Evolutionary conservation across 2,888 invertebrate genomes (phyloP).

Genomic region (Oscheius sp.): DNA sequence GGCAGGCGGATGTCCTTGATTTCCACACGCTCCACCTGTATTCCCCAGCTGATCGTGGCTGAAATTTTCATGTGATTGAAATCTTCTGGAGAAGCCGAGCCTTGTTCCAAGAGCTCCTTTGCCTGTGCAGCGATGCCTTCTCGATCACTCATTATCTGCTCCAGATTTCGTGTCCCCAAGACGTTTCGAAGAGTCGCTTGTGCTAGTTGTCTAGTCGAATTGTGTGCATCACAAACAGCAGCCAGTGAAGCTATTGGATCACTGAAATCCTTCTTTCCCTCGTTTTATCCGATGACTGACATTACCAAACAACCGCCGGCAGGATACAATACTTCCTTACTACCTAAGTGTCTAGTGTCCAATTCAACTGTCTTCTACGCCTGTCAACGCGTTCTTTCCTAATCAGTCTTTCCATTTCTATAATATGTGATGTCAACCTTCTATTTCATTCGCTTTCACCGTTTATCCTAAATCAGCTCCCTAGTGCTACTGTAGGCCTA

Average conservation of each 20-base stretch:
- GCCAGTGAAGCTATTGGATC: slow-evolving; percentile 67
- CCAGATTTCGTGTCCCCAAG: slow-evolving; percentile 71
- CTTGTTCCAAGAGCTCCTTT: slow-evolving; percentile 71
- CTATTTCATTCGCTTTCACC: too few species aligned
- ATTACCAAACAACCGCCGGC: too few species aligned
- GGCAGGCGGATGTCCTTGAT: slow-evolving; percentile 70
- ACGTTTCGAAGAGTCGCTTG: slow-evolving; percentile 69
- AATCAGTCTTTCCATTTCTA: too few species aligned
- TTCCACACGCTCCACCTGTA: slow-evolving; percentile 68
- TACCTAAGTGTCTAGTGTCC: too few species aligned
- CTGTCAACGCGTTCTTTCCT: too few species aligned
- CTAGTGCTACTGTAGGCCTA: too few species aligned
- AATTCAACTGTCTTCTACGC: too few species aligned
- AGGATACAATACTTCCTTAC: too few species aligned
- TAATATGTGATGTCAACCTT: too few species aligned
- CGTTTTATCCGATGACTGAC: neutral
- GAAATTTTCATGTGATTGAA: slow-evolving; percentile 15
- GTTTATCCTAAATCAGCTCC: too few species aligned
- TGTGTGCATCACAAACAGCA: slow-evolving; percentile 72
- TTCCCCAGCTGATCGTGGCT: slow-evolving; percentile 67
- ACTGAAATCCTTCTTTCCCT: slow-evolving; percentile 41
- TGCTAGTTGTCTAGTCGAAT: slow-evolving; percentile 73
- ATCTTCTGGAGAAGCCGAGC: slow-evolving; percentile 23
- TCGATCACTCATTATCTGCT: slow-evolving; percentile 73
- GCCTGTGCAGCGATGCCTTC: slow-evolving; percentile 72